Evolutionary conservation across 2,113 vertebrate genomes (phyloP), one percentile per base, ranked within the genome.

Genomic region (Syngnathoides biaculeatus): DNA sequence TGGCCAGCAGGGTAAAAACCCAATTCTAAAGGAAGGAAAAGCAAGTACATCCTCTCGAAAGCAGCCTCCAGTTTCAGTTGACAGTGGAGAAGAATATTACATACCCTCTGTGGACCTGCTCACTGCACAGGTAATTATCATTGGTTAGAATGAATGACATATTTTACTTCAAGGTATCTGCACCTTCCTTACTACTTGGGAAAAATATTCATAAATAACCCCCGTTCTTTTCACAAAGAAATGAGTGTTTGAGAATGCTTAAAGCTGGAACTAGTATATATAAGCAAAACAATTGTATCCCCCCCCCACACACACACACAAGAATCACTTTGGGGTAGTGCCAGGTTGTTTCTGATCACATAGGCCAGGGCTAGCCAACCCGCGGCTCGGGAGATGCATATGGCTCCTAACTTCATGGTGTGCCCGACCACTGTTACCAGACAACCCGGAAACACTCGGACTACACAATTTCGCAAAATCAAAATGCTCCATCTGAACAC

Each of bases 71-170:
- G 59, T 89, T 74, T 89, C 89, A 0, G 84, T 89, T 64, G 85
- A 93, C 75, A 62, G 60, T 3, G 93, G 89, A 2, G 94, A 95
- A 8, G 90, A 95, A 53, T 94, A 95, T 71, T 98, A 94, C 81
- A 97, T 98, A 75, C 97, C 97, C 8, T 97, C 95, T 15, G 94
- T 99, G 1, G 95, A 99, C 88, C 94, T 99, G 52, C 94, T 99
- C 24, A 99, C 96, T 5, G 96, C 97, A 10, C 97, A 98, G 94
- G 97, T 98, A 73, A 59, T 20, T 1, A 47, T 47, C 56, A 50
- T 3, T 30, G 38, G 0, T 67, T 19, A n/a, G 12, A 1, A 53
- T n/a, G 35, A 60, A 12, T 40, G 11, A 13, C 11, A 30, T 26
- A 19, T 15, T 30, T 27, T 57, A 19, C 30, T 57, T 0, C 6